Evolutionary conservation across 2,888 invertebrate genomes (phyloP).

Genomic region (Pheosia tremula): DNA sequence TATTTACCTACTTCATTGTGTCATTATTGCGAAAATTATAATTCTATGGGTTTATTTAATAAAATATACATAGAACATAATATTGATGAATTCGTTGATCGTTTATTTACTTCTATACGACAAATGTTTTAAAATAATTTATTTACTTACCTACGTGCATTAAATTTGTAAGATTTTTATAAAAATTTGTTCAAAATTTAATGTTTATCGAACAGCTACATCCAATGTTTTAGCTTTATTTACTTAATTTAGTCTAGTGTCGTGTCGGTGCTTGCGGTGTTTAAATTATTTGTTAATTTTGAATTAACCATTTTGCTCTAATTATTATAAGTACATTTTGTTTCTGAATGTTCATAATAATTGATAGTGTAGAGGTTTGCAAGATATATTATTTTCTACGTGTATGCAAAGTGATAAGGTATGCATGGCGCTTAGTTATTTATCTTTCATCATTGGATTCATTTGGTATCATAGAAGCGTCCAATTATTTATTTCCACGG

Average conservation of each 20-base stretch:
- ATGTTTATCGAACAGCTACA: constrained; percentile 36
- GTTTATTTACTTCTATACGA: constrained; percentile 23
- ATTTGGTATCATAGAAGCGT: background rate
- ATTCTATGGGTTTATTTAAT: no score
- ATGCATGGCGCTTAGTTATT: background rate
- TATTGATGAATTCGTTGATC: background rate
- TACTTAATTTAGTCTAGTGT: constrained; percentile 31
- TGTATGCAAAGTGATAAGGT: background rate
- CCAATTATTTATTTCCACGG: background rate
- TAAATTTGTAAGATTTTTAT: constrained; percentile 20
- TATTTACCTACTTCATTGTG: no score
- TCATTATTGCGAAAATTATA: background rate
- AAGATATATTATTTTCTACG: background rate
- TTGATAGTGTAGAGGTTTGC: constrained; percentile 24
- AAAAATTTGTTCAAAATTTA: constrained; percentile 31
- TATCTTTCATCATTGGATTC: background rate
- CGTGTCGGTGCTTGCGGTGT: constrained; percentile 15
- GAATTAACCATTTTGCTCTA: constrained; percentile 18
- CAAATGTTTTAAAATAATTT: constrained; percentile 25
- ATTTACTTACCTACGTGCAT: constrained; percentile 20
- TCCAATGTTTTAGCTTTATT: constrained; percentile 44
- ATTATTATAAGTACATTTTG: constrained; percentile 35
- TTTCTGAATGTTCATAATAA: constrained; percentile 46
- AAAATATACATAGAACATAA: background rate
- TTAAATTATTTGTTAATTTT: constrained; percentile 35